Evolutionary conservation across 2,113 vertebrate genomes (phyloP), one percentile per base, ranked within the genome.

Genomic region (Speoplatyrhinus poulsoni): DNA sequence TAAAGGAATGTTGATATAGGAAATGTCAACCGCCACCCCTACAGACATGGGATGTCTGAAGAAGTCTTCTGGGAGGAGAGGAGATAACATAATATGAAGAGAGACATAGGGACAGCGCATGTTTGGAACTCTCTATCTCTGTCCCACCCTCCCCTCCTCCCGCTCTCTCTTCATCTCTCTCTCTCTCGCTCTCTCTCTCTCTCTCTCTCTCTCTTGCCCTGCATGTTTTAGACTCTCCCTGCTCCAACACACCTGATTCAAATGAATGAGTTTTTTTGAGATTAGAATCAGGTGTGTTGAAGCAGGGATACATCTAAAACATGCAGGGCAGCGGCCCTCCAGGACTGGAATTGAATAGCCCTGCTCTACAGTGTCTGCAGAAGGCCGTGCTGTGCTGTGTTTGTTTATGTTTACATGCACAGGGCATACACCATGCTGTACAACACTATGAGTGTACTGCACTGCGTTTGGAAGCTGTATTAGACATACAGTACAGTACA

Each of bases 21-120:
- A 90, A 86, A 82, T 81, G 70, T 78, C 68, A 71, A 65, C 63
- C 68, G 75, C 81, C 19, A 0, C 49, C 77, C 54, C 52, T 71
- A 48, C 62, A 58, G 62, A 57, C 65, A 58, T 33, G 19, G 32
- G 33, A 66, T 81, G 72, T 80, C 70, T 26, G 7, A 75, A 79
- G 82, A 75, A 79, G 82, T 54, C 65, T 73, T 72, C 12, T 10
- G 50, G 32, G 36, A 65, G 65, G 16, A 57, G n/a, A 49, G 50
- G n/a, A 26, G 56, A 60, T 46, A 74, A 68, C 5, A 12, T 12
- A 52, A 52, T 1, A 12, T 52, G 9, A 52, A 11, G 3, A 9
- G 13, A 12, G 60, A 50, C 36, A 54, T 46, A 54, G 61, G 62
- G 70, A 49, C 58, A 32, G 26, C 10, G 17, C n/a, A 55, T 17